These are phyloP conservation scores for Amyelois transitella DNA, from an alignment of 1,140 invertebrate species.

Conservation along the genomic window DNA sequence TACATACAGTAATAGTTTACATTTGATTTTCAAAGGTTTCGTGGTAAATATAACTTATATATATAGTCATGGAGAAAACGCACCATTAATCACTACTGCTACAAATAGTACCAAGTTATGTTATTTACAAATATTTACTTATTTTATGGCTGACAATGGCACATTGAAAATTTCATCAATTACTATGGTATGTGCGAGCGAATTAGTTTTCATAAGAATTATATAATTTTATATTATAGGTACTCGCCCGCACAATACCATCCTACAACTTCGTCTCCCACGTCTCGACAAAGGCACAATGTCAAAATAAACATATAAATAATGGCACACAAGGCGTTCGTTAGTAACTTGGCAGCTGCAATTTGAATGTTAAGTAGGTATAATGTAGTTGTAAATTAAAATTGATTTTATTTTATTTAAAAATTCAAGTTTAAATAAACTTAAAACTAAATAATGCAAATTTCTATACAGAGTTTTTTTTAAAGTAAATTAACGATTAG, in stretches of 20 bases:
- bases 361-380: neutral
- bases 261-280: neutral
- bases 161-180: neutral
- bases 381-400: too few relatives aligned
- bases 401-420: neutral
- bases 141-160: neutral
- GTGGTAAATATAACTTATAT: neutral
- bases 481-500: too few relatives aligned
- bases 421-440: neutral
- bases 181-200: neutral
- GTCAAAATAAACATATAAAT: conserved; percentile 9
- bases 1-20: too few relatives aligned
- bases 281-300: conserved; percentile 11
- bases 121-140: neutral
- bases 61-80: neutral
- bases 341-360: neutral
- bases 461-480: too few relatives aligned
- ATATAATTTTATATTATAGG: neutral
- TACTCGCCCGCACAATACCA: neutral
- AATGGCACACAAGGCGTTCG: conserved; percentile 15
- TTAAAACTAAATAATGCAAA: too few relatives aligned
- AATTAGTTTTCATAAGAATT: conserved; percentile 1
- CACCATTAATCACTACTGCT: neutral
- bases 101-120: neutral
- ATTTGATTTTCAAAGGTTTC: neutral